Evolutionary conservation across 2,113 vertebrate species (phyloP).

Genomic region (Ardeotis arabs): DNA sequence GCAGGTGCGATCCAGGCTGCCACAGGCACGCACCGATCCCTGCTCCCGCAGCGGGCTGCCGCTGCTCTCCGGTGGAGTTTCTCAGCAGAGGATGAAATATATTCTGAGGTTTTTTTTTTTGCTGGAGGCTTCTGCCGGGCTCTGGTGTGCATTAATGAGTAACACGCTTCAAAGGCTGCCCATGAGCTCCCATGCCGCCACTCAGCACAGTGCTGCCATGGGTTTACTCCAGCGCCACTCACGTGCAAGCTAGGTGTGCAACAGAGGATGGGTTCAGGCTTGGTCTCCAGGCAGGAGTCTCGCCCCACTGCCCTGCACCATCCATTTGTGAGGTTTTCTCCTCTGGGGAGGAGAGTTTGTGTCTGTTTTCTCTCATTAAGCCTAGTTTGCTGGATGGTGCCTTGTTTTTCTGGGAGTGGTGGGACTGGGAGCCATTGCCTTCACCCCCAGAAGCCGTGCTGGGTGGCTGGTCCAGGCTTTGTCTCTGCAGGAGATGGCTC

Average conservation of each 20-base stretch:
- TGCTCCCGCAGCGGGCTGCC: not conserved
- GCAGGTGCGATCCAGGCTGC: rapidly evolving
- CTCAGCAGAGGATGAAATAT: not conserved
- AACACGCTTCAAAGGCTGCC: not conserved
- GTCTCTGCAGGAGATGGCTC: not conserved
- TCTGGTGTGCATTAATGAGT: constrained; percentile 30
- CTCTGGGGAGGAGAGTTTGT: not conserved
- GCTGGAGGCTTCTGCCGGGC: not conserved
- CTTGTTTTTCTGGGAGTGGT: not conserved
- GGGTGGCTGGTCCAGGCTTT: not conserved
- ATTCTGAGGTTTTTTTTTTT: not conserved
- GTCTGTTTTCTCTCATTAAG: not conserved
- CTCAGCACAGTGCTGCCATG: not conserved
- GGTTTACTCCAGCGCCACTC: not conserved
- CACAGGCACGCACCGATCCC: rapidly evolving
- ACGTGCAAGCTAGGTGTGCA: rapidly evolving
- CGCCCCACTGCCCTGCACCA: not conserved
- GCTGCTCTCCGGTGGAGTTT: not conserved
- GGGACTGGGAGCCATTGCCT: not conserved
- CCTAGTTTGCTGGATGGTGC: not conserved
- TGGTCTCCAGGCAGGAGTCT: not conserved
- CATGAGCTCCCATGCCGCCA: rapidly evolving
- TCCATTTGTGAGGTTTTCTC: not conserved
- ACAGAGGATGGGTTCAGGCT: not conserved
- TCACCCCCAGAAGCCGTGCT: rapidly evolving